Percentiles rank a stretch among this genome's conserved stretches.
phyloP scores from a whole-genome alignment of 2,797 vertebrate genomes.

The Syndactyla subalaris region DNA sequence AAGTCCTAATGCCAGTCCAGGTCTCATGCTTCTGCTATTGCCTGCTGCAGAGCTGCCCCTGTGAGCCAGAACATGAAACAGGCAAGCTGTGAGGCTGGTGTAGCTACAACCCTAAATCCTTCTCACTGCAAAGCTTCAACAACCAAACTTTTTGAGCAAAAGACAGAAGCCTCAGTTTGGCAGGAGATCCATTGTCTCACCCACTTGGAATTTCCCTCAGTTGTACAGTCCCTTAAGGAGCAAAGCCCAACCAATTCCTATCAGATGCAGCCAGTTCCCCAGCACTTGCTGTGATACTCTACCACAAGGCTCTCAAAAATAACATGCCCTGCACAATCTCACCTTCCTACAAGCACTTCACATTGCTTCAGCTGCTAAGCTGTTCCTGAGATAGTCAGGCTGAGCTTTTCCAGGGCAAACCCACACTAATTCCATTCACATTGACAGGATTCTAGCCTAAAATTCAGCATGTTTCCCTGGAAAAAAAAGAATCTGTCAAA shows the following conservation, averaged over 20 bases:
- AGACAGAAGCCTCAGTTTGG: neutral
- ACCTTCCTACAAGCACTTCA: conserved; percentile 12
- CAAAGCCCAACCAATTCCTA: neutral
- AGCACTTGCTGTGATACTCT: neutral
- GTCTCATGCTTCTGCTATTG: neutral
- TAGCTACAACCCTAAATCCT: neutral
- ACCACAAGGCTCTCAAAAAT: conserved; percentile 4
- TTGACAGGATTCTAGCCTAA: neutral
- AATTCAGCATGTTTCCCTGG: neutral
- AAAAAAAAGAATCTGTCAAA: neutral
- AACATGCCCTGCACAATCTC: conserved; percentile 41
- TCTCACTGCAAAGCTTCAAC: neutral
- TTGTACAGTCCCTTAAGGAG: neutral
- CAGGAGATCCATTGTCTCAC: neutral
- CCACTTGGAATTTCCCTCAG: neutral
- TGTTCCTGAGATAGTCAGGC: neutral
- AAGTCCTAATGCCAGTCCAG: neutral
- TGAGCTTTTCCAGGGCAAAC: neutral
- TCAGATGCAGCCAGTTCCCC: neutral
- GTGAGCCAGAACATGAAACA: fast-evolving
- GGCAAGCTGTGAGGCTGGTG: neutral
- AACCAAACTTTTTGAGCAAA: neutral
- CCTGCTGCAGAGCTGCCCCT: neutral
- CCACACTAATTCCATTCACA: neutral
- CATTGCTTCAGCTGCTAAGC: neutral